These are phyloP conservation scores for Entomobrya proxima DNA, from an alignment of 2,888 invertebrate genomes.

Conservation along the genomic window DNA sequence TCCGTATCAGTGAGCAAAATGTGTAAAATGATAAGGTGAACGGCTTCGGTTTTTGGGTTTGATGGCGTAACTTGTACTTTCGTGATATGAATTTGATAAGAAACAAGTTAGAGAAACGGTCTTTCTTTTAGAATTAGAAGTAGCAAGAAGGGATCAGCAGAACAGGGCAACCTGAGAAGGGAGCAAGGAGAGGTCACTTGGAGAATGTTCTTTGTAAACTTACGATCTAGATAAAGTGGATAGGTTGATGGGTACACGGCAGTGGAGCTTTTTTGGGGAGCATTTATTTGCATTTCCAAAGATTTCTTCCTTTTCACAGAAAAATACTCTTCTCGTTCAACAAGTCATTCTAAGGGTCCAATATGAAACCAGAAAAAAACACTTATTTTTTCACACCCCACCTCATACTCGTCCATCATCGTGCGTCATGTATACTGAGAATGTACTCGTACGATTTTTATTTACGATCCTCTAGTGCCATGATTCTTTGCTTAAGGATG, in stretches of 20 bases:
- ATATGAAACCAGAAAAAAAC: constrained; percentile 40
- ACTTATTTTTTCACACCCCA: constrained; percentile 41
- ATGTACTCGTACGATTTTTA: constrained; percentile 6
- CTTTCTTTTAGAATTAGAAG: not conserved
- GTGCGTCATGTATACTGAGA: not conserved
- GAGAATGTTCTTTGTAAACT: not conserved
- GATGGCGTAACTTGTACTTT: constrained; percentile 36
- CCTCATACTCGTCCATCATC: not conserved
- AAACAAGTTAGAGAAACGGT: constrained; percentile 22
- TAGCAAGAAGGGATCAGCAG: not conserved
- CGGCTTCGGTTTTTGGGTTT: constrained; percentile 34
- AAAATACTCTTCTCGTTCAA: not conserved
- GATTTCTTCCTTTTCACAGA: constrained; percentile 26
- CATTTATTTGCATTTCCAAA: constrained; percentile 23
- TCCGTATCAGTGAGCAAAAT: constrained; percentile 64
- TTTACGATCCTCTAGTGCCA: constrained; percentile 39
- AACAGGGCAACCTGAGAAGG: not conserved
- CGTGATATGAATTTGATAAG: constrained; percentile 54
- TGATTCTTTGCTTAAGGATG: constrained; percentile 50
- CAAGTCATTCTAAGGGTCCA: constrained; percentile 48
- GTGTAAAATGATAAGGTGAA: constrained; percentile 65
- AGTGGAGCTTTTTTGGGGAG: constrained; percentile 13
- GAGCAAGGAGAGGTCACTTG: constrained; percentile 57
- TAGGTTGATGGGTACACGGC: not conserved
- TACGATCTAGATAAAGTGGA: constrained; percentile 9